phyloP scores from a whole-genome alignment of 2,888 invertebrate species.

The Balanococcus diminutus region DNA sequence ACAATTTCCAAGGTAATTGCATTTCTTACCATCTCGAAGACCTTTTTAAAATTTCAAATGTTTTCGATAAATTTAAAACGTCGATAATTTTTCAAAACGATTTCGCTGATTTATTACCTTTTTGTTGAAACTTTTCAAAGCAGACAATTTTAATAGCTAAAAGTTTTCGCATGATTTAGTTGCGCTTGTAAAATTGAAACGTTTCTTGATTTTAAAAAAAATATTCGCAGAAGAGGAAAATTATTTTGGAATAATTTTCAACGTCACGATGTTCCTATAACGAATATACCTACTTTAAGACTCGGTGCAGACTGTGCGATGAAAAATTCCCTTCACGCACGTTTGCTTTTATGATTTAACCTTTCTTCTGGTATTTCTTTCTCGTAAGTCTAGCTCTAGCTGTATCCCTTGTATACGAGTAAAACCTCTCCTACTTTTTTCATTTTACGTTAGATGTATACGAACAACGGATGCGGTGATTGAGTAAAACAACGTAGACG shows the following conservation, averaged over 20 bases:
- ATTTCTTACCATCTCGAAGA: neutral
- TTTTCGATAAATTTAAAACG: conserved; percentile 10
- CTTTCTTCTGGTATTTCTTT: neutral
- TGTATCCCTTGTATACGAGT: neutral
- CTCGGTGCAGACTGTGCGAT: neutral
- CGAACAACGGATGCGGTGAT: neutral
- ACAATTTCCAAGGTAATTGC: neutral
- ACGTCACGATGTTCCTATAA: neutral
- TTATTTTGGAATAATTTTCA: neutral
- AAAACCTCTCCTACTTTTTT: no score
- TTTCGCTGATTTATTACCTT: neutral
- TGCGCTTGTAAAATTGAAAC: neutral
- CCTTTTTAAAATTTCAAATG: neutral
- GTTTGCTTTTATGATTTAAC: conserved; percentile 7
- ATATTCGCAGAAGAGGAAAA: neutral
- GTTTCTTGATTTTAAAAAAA: neutral
- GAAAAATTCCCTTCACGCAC: conserved; percentile 6
- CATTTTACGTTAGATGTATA: neutral
- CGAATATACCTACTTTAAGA: neutral
- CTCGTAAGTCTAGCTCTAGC: no score
- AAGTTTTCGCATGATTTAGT: conserved; percentile 12
- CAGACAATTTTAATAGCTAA: neutral
- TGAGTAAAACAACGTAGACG: neutral
- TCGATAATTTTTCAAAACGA: conserved; percentile 17
- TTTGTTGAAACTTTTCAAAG: conserved; percentile 2